Conservation (phyloP, 2,888 invertebrate species). For the Phania funesta region DNA sequence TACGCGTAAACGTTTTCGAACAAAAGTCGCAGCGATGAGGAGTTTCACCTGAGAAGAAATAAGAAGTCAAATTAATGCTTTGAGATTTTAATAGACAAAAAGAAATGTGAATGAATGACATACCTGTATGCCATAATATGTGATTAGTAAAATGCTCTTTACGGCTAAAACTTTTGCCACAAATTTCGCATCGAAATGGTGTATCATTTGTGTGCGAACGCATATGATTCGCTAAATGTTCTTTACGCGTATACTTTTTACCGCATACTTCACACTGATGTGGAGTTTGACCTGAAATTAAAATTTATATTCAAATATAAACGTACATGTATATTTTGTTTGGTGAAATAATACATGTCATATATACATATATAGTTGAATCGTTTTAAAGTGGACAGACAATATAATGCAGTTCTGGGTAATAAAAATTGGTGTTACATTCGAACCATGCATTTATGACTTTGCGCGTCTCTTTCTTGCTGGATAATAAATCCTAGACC, state of each 20-base stretch:
- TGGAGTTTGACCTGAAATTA: slow-evolving; percentile 87
- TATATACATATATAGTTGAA: too few species aligned
- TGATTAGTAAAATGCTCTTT: slow-evolving; percentile 95
- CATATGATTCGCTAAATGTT: slow-evolving; percentile 93
- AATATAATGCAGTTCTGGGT: too few species aligned
- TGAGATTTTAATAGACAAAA: background rate
- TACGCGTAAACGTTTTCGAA: slow-evolving; percentile 92
- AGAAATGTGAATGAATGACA: too few species aligned
- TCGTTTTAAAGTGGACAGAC: too few species aligned
- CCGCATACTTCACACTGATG: slow-evolving; percentile 93
- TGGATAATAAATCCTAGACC: too few species aligned
- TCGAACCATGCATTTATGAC: too few species aligned
- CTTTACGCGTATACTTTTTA: slow-evolving; percentile 93
- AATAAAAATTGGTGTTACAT: too few species aligned
- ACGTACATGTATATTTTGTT: too few species aligned
- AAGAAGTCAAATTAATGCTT: background rate
- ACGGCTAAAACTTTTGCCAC: slow-evolving; percentile 92
- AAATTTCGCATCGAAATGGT: slow-evolving; percentile 92
- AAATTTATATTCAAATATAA: background rate
- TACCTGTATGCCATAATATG: slow-evolving; percentile 93
- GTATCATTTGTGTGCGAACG: slow-evolving; percentile 93
- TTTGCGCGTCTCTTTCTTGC: too few species aligned
- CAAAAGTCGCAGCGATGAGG: slow-evolving; percentile 93
- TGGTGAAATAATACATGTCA: too few species aligned
- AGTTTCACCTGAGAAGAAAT: slow-evolving; percentile 84